A percentile compares a stretch with the other conserved stretches of the same genome.
These are phyloP conservation scores for Sinosuthora webbiana DNA, from an alignment of 2,113 vertebrate species.

Conservation along the genomic window DNA sequence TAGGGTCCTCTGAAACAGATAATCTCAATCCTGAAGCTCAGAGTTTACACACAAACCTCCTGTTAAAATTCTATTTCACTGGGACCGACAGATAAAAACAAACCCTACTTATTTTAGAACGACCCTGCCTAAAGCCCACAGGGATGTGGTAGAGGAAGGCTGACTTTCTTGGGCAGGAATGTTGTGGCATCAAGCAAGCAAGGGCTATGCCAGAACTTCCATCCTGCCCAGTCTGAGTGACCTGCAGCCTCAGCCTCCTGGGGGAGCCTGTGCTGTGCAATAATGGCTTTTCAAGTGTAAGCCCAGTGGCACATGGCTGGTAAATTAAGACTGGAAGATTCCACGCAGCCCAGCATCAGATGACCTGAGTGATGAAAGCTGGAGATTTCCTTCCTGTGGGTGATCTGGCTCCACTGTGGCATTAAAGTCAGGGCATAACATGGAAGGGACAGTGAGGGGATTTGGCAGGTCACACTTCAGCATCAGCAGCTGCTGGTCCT, in stretches of 20 bases:
- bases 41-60: neutral
- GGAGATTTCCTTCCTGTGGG: neutral
- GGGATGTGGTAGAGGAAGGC: neutral
- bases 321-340: neutral
- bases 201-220: neutral
- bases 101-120: neutral
- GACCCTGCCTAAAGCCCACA: neutral
- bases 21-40: neutral
- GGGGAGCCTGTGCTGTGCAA: fast-evolving
- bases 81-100: neutral
- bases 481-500: neutral
- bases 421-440: neutral
- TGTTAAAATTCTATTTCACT: neutral
- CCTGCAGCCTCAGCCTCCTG: neutral
- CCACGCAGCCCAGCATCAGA: neutral
- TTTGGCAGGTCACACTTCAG: neutral
- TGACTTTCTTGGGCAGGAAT: neutral
- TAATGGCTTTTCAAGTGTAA: neutral
- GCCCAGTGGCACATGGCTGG: neutral
- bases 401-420: neutral
- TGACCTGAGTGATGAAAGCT: neutral
- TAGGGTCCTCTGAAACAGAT: neutral
- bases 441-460: neutral
- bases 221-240: neutral
- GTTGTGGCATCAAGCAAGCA: neutral